Base-by-base conservation (phyloP, 35 echinoderm and acorn worm species). In the Apostichopus parvimensis region DNA sequence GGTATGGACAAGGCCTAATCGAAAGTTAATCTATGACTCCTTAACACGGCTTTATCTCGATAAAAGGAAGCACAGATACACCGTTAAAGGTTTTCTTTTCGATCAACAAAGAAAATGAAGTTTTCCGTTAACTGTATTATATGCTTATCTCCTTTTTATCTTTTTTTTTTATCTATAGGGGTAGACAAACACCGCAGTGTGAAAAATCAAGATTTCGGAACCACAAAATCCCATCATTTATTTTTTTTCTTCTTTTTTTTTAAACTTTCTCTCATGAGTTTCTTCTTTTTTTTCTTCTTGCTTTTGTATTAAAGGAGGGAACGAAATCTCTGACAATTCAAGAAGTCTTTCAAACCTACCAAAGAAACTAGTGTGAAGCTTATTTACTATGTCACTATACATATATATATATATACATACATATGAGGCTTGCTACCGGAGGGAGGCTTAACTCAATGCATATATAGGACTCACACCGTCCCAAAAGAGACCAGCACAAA, bases 131-230 rank as follows among this genome's bases (percentile, higher is more conserved):
- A 11, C 64, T 68, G 64, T 14, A 68, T 9, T 68, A 14, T 68
- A 14, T 68, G 11, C 18, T 68, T 68, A 68, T 14, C 11, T 68
- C 64, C 64, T 68, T 68, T 18, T 68, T 9, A 68, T 68, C 64
- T 68, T 68, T 68, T 68, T 68, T 68, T 68, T 68, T 68, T 68
- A 12, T 68, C 18, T 18, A 68, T 68, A 14, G 0, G 6, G 64
- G 25, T 18, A 54, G 34, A 82, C 79, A 82, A 82, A 82, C 79
- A 82, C 17, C 12, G 55, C 17, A 82, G 79, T 56, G 79, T 55
- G 79, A 82, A 82, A 82, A 82, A 55, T 55, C 79, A 55, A 82
- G 79, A 82, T 82, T 82, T 82, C 6, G 79, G 8, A 17, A 82
- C 17, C 79, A 17, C 53, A 82, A 82, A 45, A 45, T 82, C 34